Evolutionary conservation across 2,113 vertebrate species (phyloP).

Genomic region (Trachemys scripta): DNA sequence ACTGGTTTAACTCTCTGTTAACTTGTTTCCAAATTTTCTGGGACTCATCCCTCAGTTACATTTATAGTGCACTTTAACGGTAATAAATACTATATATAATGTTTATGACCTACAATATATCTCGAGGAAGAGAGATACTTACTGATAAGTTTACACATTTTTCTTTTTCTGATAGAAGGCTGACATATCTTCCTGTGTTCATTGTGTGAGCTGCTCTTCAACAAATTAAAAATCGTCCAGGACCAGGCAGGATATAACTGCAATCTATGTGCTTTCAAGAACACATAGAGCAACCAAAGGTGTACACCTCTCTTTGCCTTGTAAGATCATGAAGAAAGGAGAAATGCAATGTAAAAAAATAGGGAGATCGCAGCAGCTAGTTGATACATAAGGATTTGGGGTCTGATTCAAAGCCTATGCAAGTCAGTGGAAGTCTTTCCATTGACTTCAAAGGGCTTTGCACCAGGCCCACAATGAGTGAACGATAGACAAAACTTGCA

Average conservation of each 20-base stretch:
- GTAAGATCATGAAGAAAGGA: conserved; percentile 33
- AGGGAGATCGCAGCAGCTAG: conserved; percentile 1
- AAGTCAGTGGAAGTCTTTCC: conserved; percentile 31
- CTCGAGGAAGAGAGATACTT: conserved; percentile 28
- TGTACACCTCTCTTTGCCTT: conserved; percentile 40
- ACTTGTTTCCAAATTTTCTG: conserved; percentile 46
- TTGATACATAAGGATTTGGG: conserved; percentile 2
- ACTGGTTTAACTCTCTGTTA: background rate
- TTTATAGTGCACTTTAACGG: conserved; percentile 40
- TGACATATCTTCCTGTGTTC: conserved; percentile 54
- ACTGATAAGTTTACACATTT: conserved; percentile 63
- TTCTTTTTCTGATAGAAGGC: conserved; percentile 64
- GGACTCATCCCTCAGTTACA: conserved; percentile 43
- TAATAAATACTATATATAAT: conserved; percentile 12
- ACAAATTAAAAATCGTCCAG: conserved; percentile 64
- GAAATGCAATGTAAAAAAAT: conserved; percentile 49
- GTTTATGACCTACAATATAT: conserved; percentile 34
- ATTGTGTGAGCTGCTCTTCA: conserved; percentile 61
- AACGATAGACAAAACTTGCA: conserved; percentile 21
- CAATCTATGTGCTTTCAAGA: conserved; percentile 67
- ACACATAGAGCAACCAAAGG: conserved; percentile 33
- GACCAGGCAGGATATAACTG: conserved; percentile 67
- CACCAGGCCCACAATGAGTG: conserved; percentile 39
- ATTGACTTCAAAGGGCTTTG: conserved; percentile 47
- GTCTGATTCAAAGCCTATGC: conserved; percentile 48